Conservation (phyloP, 2,888 invertebrate species). For the Cryptocephalus primarius region DNA sequence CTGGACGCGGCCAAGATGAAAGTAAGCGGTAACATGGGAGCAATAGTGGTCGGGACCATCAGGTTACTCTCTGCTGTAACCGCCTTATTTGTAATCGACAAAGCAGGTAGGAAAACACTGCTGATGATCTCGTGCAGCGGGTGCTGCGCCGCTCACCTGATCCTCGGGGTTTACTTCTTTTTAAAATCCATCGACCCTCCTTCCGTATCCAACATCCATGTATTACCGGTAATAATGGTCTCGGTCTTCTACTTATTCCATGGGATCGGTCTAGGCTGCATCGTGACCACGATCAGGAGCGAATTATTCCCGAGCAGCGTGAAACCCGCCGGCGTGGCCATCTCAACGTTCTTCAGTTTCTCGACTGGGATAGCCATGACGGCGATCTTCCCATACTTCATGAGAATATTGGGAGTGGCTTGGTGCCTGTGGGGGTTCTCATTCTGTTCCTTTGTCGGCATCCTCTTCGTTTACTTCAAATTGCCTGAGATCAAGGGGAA, state of each 20-base stretch:
- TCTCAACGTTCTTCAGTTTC: neutral
- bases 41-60: neutral
- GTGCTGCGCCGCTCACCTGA: neutral
- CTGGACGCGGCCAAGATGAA: conserved; percentile 37
- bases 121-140: neutral
- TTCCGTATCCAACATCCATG: conserved; percentile 35
- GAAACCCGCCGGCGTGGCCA: neutral
- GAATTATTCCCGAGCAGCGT: neutral
- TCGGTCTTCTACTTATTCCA: neutral
- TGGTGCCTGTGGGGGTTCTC: conserved; percentile 18
- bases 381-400: neutral
- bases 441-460: conserved; percentile 9
- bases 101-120: neutral
- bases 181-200: neutral
- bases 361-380: neutral
- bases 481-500: conserved; percentile 22
- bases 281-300: neutral
- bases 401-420: conserved; percentile 10
- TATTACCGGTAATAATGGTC: conserved; percentile 50
- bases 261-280: neutral
- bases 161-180: neutral
- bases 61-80: neutral
- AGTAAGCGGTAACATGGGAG: neutral
- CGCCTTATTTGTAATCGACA: neutral
- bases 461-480: conserved; percentile 12